These are phyloP conservation scores for Sipunculus nudus DNA, from an alignment of 2,888 invertebrate genomes.

Conservation along the genomic window DNA sequence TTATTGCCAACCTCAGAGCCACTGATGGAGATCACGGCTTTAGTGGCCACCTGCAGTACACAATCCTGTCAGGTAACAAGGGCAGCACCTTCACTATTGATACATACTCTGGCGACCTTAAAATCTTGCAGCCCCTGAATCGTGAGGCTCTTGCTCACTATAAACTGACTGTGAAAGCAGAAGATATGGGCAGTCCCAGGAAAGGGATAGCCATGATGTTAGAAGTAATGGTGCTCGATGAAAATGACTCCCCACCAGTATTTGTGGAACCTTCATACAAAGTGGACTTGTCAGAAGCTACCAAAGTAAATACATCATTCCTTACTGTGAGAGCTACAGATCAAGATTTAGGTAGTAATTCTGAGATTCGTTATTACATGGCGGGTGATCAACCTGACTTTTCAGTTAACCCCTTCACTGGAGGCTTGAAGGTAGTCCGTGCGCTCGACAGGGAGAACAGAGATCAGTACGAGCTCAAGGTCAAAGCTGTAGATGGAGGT, in stretches of 20 bases:
- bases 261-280: slow-evolving; percentile 64
- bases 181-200: slow-evolving; percentile 47
- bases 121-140: slow-evolving; percentile 83
- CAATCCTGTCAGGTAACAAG: slow-evolving; percentile 77
- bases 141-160: slow-evolving; percentile 87
- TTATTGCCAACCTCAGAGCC: slow-evolving; percentile 60
- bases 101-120: slow-evolving; percentile 88
- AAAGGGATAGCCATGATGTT: slow-evolving; percentile 31
- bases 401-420: not conserved
- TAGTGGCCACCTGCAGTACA: slow-evolving; percentile 54
- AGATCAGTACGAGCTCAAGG: slow-evolving; percentile 83
- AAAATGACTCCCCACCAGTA: slow-evolving; percentile 55
- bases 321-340: slow-evolving; percentile 85
- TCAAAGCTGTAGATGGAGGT: slow-evolving; percentile 74
- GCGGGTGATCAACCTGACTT: slow-evolving; percentile 50
- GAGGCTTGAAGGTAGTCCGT: not conserved
- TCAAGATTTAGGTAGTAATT: slow-evolving; percentile 61
- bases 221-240: slow-evolving; percentile 48
- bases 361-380: slow-evolving; percentile 55
- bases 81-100: slow-evolving; percentile 90
- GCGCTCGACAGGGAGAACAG: slow-evolving; percentile 69
- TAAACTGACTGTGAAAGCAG: slow-evolving; percentile 64
- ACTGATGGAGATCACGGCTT: slow-evolving; percentile 58
- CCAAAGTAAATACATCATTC: slow-evolving; percentile 82
- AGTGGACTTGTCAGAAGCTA: slow-evolving; percentile 83